Evolutionary conservation across 2,797 vertebrate genomes (phyloP).

Genomic region (Cirrhinus molitorella): DNA sequence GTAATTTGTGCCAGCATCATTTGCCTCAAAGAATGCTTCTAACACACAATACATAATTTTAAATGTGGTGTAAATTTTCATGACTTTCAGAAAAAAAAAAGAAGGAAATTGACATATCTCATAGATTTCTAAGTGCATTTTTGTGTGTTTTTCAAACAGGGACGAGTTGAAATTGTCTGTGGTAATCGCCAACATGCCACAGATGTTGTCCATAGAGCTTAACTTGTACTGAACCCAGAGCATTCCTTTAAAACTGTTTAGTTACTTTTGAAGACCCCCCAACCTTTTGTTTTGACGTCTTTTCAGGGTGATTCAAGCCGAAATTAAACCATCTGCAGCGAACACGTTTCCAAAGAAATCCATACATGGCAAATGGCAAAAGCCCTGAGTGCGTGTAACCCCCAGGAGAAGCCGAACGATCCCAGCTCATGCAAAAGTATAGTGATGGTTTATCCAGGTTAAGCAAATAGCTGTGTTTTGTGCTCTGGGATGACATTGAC

Average conservation of each 20-base stretch:
- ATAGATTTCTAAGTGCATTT: background rate
- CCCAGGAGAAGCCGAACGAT: background rate
- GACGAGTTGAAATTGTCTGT: background rate
- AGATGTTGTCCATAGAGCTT: constrained; percentile 34
- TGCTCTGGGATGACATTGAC: constrained; percentile 37
- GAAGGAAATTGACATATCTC: background rate
- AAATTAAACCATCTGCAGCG: constrained; percentile 24
- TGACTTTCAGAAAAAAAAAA: background rate
- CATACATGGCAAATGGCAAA: background rate
- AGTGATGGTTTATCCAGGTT: constrained; percentile 46
- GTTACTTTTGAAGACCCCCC: constrained; percentile 32
- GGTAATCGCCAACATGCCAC: constrained; percentile 24
- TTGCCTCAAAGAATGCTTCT: background rate
- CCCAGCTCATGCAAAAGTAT: background rate
- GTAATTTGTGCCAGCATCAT: too few relatives aligned
- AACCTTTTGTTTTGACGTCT: constrained; percentile 38
- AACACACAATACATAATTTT: background rate
- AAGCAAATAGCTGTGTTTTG: constrained; percentile 42
- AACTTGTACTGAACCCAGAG: constrained; percentile 30
- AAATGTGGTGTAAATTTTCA: background rate
- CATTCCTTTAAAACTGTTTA: constrained; percentile 39
- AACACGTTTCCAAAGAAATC: background rate
- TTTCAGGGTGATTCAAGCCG: background rate
- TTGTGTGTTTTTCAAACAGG: constrained; percentile 14
- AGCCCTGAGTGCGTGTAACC: background rate